Evolutionary conservation across 2,113 vertebrate genomes (phyloP).

Genomic region (Capra hircus): DNA sequence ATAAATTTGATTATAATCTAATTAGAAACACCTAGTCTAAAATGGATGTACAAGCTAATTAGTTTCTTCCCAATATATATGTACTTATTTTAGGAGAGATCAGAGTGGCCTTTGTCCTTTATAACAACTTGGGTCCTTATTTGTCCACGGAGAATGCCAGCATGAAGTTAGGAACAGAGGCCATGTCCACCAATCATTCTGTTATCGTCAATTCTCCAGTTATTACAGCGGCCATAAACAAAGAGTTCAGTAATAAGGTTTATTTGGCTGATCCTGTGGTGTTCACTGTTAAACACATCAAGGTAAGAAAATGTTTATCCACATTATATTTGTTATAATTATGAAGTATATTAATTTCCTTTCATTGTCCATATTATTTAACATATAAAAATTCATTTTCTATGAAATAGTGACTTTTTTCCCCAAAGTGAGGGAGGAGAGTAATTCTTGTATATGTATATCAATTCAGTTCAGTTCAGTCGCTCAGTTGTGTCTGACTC

Average conservation of each 20-base stretch:
- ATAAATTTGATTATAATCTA: neutral
- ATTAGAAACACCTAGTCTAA: neutral
- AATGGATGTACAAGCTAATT: neutral
- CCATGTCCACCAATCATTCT: slow-evolving; percentile 94
- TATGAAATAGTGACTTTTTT: neutral
- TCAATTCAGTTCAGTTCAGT: neutral
- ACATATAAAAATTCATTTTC: neutral
- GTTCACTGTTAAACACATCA: slow-evolving; percentile 94
- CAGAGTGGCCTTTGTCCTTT: slow-evolving; percentile 95
- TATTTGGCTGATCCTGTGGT: slow-evolving; percentile 97
- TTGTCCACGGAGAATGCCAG: slow-evolving; percentile 98
- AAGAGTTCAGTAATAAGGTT: slow-evolving; percentile 96
- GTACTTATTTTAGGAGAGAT: slow-evolving; percentile 89
- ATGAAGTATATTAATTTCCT: neutral
- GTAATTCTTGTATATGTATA: neutral
- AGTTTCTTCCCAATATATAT: neutral
- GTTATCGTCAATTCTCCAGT: slow-evolving; percentile 97
- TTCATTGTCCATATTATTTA: neutral
- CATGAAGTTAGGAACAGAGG: slow-evolving; percentile 94
- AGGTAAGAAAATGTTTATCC: slow-evolving; percentile 83
- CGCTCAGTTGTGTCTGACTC: fast-evolving
- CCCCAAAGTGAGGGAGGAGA: neutral
- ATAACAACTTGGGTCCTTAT: slow-evolving; percentile 95
- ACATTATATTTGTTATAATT: neutral
- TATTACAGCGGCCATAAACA: slow-evolving; percentile 97